A percentile compares a stretch with the other conserved stretches of the same genome.
Conservation (phyloP, 64 coral and sea anemone species). For the Pocillopora verrucosa region DNA sequence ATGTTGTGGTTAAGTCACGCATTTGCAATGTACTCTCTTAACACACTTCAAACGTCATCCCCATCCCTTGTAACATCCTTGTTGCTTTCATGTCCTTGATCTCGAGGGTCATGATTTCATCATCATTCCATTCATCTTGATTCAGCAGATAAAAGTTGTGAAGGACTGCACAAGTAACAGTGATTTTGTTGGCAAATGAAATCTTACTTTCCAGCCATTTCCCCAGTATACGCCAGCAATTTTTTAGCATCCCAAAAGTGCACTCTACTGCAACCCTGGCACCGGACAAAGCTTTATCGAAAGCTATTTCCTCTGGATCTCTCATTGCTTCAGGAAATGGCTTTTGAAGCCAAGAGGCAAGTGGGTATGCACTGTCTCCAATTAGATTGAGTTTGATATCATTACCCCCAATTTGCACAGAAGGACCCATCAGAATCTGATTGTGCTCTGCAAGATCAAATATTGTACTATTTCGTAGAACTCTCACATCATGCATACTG, state of each 20-base stretch:
- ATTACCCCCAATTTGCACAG: conserved; percentile 17
- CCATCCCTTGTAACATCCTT: too few relatives aligned
- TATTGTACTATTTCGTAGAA: conserved; percentile 48
- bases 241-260: conserved; percentile 33
- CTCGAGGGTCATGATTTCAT: background rate
- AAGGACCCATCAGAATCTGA: conserved; percentile 28
- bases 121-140: conserved; percentile 26
- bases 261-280: conserved; percentile 48
- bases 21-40: too few relatives aligned
- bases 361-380: conserved; percentile 49
- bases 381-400: conserved; percentile 28
- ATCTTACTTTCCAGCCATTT: conserved; percentile 31
- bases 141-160: conserved; percentile 39
- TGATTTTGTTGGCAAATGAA: conserved; percentile 48
- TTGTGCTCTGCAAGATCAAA: conserved; percentile 42
- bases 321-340: conserved; percentile 47
- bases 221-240: conserved; percentile 25
- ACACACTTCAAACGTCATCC: too few relatives aligned
- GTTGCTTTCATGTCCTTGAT: background rate
- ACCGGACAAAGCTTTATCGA: conserved; percentile 41
- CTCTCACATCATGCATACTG: conserved; percentile 26
- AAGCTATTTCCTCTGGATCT: conserved; percentile 55
- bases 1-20: too few relatives aligned
- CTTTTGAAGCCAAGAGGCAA: conserved; percentile 48
- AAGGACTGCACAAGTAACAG: conserved; percentile 45